These are phyloP conservation scores for Lampris megalopsis DNA, from an alignment of 2,113 vertebrate genomes.

Conservation along the genomic window DNA sequence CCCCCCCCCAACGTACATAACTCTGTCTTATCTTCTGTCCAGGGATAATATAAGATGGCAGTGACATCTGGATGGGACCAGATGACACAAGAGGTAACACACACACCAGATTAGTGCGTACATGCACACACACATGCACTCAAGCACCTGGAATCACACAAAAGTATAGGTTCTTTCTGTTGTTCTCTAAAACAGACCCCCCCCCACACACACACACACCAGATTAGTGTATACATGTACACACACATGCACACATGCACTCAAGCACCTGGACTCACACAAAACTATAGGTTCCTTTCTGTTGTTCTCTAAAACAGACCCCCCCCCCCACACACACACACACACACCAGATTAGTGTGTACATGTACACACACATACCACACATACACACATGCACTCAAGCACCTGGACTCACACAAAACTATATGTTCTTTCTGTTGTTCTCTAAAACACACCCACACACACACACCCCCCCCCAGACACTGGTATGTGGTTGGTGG, in stretches of 20 bases:
- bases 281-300: too few relatives aligned
- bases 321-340: not conserved
- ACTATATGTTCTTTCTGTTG: too few relatives aligned
- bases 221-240: not conserved
- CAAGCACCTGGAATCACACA: not conserved
- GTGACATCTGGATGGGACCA: constrained; percentile 21
- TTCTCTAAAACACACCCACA: constrained; percentile 13
- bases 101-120: not conserved
- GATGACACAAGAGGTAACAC: not conserved
- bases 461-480: constrained; percentile 3
- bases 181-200: too few relatives aligned
- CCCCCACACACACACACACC: constrained; percentile 2
- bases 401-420: constrained; percentile 16
- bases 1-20: not conserved
- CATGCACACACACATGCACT: not conserved
- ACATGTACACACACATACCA: constrained; percentile 1
- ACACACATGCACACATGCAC: not conserved
- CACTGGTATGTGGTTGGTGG: constrained; percentile 1
- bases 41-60: not conserved
- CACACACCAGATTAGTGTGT: too few relatives aligned
- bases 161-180: too few relatives aligned
- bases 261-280: not conserved
- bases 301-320: too few relatives aligned
- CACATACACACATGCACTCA: constrained; percentile 16
- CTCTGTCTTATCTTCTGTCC: not conserved